Evolutionary conservation across 1,140 invertebrate species (phyloP), one percentile per base, ranked within the genome.

Genomic region (Drosophila tani): DNA sequence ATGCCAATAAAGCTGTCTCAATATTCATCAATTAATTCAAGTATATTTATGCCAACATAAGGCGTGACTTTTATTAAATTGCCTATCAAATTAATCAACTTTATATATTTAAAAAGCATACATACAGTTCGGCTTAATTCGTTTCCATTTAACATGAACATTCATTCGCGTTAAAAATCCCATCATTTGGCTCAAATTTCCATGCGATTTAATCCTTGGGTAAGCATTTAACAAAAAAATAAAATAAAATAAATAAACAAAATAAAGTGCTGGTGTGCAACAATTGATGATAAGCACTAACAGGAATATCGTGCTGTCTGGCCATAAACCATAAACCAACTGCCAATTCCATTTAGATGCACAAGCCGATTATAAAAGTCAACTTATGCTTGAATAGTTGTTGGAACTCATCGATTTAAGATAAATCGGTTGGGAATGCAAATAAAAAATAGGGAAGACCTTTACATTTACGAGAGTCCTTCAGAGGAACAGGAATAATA

Each of bases 351-450:
- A 76, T 81, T 81, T 57, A 71, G 49, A 76, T 62, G 58, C 32
- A 43, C 19, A 79, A 60, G 41, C 57, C 77, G 69, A 79, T 82
- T 74, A 17, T 29, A 57, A 43, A 81, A 68, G 51, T 49, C 43
- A 21, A 76, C 43, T 53, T 35, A 32, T 35, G 50, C 29, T 41
- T 46, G 27, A 21, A 38, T 45, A 14, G 47, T 53, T 67, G 51
- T 14, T 66, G 17, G 2, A 15, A 17, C 5, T 35, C 29, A 50
- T 73, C 17, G 50, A 49, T 69, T 63, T 6, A 21, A 35, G 49
- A 11, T 17, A 38, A 53, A 66, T 50, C 19, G 24, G 47, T 45
- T 53, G 49, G 40, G 32, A 62, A 59, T 29, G 12, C 19, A 19
- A n/a, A 12, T 6, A 43, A 35, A 32, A 38, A 12, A 29, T 1